Base-by-base conservation (phyloP, 2,888 invertebrate species). In the Diarsia brunnea region DNA sequence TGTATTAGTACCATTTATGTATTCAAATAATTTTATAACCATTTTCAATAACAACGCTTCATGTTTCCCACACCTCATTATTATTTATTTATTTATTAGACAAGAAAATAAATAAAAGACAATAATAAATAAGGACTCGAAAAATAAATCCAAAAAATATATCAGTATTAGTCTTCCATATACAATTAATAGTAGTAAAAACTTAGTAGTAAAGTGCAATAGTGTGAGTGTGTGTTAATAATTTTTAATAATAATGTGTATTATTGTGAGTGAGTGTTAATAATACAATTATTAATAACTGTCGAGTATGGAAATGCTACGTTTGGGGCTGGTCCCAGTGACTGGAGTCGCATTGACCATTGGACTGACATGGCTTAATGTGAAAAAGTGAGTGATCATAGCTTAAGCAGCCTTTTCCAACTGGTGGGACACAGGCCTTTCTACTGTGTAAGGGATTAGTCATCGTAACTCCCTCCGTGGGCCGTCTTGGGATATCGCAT, bases 311-410 rank as follows among this genome's bases (percentile, higher is more conserved):
- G 95, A 95, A 85, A 88, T 95, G 76, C 78, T 96, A 61, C 92
- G 93, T 19, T 43, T 95, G 21, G 89, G 93, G 1, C 72, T 96
- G 81, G 84, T 95, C 73, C 95, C 96, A 24, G 77, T 78, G 55
- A 84, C 77, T 43, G 77, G 77, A 14, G 49, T 96, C 27, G 84
- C 90, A 10, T 92, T 96, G 21, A 95, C 95, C 31, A 79, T 96
- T 60, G 94, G 94, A 55, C 89, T 95, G 8, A 95, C 95, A 27
- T 94, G 79, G 82, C 84, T 95, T 31, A 94, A 95, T 86, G 92
- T 95, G 73, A 95, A 92, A 88, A 95, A 90, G 95, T 95, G 86
- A 94, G 95, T 63, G 21, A 63, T 14, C 8, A 43, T 63, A 43
- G 43, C 14, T 14, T 43, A 43, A 43, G 43, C n/a, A 43, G 16